phyloP scores from a whole-genome alignment of 2,113 vertebrate species.

The Protobothrops mucrosquamatus region DNA sequence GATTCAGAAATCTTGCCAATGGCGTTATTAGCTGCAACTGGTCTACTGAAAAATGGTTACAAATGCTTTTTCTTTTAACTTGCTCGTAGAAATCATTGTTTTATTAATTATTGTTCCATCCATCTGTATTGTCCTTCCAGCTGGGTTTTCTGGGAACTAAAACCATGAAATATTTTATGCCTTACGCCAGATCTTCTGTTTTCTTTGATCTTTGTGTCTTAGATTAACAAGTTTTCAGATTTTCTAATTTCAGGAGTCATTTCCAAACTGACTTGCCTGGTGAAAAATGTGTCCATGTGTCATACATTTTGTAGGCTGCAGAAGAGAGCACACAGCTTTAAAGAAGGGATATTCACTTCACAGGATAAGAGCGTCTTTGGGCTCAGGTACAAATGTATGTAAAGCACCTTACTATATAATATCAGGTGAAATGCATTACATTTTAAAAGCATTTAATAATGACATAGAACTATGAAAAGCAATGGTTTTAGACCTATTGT shows the following conservation, averaged over 20 bases:
- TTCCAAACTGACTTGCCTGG: not conserved
- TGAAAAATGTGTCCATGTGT: not conserved
- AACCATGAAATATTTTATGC: not conserved
- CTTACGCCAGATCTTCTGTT: not conserved
- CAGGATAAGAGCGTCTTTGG: not conserved
- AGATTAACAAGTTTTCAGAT: not conserved
- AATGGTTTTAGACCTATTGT: not conserved
- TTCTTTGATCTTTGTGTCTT: slow-evolving; percentile 5
- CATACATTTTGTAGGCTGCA: not conserved
- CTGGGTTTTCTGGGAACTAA: accelerated
- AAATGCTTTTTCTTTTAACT: slow-evolving; percentile 12
- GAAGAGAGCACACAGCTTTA: not conserved
- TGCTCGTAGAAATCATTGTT: not conserved
- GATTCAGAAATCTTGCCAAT: slow-evolving; percentile 49
- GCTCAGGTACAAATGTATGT: not conserved
- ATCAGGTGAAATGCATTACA: not conserved
- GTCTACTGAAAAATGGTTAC: not conserved
- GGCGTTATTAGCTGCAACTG: slow-evolving; percentile 23
- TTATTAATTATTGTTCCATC: not conserved
- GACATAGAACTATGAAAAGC: not conserved
- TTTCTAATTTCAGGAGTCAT: not conserved
- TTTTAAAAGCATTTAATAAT: not conserved
- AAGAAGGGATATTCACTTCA: not conserved
- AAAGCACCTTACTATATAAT: not conserved
- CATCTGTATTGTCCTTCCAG: not conserved